Percentiles rank a stretch among this genome's conserved stretches.
Conservation (phyloP, 2,113 vertebrate genomes). For the Albula goreensis region DNA sequence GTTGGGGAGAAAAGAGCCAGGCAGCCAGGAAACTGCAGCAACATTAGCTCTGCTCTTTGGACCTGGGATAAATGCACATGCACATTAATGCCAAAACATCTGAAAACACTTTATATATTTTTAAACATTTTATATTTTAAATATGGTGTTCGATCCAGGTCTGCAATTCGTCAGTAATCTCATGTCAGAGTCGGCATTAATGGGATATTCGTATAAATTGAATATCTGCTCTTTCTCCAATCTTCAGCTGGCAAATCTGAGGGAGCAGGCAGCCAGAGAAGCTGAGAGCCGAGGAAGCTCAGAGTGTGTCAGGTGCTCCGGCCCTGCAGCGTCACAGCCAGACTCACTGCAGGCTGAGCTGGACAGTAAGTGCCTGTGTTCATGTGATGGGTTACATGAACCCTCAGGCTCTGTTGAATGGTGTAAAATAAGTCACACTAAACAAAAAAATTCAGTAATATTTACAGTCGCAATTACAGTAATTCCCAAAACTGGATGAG, state of each 20-base stretch:
- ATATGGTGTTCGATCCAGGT: too few species aligned
- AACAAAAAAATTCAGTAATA: too few species aligned
- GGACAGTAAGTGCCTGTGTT: conserved; percentile 48
- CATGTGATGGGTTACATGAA: background rate
- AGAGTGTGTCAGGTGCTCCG: background rate
- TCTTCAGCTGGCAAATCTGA: conserved; percentile 46
- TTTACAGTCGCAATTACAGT: too few species aligned
- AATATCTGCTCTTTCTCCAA: too few species aligned
- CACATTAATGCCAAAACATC: too few species aligned
- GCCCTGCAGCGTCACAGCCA: conserved; percentile 7
- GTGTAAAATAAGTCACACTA: too few species aligned
- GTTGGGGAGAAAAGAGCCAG: background rate
- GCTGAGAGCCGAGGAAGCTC: background rate
- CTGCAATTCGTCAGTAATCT: background rate
- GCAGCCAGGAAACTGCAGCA: background rate
- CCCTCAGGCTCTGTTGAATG: too few species aligned
- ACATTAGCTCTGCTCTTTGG: too few species aligned
- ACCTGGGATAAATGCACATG: too few species aligned
- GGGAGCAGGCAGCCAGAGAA: conserved; percentile 27
- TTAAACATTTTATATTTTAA: too few species aligned
- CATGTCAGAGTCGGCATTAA: background rate
- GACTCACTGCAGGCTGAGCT: conserved; percentile 37
- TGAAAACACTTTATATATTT: too few species aligned
- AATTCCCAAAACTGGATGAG: too few species aligned
- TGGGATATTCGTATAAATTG: background rate